Evolutionary conservation across 2,888 invertebrate genomes (phyloP).

Genomic region (Meganola albula): DNA sequence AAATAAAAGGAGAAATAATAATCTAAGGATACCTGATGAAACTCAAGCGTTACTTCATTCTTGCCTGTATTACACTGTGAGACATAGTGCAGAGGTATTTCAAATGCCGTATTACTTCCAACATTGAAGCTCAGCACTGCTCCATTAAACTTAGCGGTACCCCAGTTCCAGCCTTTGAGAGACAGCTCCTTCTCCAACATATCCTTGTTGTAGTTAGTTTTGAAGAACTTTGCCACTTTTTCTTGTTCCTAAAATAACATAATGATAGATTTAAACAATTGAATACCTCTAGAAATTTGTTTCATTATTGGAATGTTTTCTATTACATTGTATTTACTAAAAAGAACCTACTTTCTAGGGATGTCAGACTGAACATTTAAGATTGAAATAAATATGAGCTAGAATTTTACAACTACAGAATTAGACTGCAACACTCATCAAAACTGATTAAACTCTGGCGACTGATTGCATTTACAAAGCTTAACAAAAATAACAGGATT

Average conservation of each 20-base stretch:
- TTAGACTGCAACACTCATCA: no score
- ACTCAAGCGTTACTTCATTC: conserved; percentile 98
- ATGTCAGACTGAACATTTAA: no score
- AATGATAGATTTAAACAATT: no score
- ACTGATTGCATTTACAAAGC: no score
- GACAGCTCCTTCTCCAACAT: conserved; percentile 95
- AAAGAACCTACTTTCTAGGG: no score
- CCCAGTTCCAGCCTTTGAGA: conserved; percentile 99
- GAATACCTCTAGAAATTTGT: no score
- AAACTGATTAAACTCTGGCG: no score
- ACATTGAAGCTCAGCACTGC: conserved; percentile 91
- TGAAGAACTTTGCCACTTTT: conserved; percentile 93
- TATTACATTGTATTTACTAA: no score
- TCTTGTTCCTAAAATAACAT: conserved; percentile 92
- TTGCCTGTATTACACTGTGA: conserved; percentile 97
- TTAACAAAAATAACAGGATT: no score
- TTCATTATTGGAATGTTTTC: no score
- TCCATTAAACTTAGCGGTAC: conserved; percentile 95
- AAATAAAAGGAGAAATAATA: background rate
- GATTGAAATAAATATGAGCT: no score
- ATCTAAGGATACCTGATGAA: conserved; percentile 85
- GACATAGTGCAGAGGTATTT: conserved; percentile 96
- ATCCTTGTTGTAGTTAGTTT: conserved; percentile 87
- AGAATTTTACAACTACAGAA: no score
- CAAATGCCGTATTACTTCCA: conserved; percentile 91